Base-by-base conservation (phyloP, 2,797 vertebrate genomes). In the Karalla daura region DNA sequence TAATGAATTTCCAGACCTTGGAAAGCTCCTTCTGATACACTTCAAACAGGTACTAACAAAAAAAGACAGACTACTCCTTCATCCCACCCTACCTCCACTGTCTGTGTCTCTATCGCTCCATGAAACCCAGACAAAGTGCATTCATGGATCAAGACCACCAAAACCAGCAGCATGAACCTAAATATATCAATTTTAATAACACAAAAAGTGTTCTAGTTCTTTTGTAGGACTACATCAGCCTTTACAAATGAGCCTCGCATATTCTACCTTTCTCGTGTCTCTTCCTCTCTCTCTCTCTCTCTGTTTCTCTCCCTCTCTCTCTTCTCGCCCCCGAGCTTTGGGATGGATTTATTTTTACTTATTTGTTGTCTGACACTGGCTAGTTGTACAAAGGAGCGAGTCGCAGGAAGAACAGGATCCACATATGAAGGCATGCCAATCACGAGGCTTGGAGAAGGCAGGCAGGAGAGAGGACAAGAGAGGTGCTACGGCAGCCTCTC, bases 1-100 rank as follows among this genome's bases (percentile, higher is more conserved):
- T 93, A 94, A 94, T 94, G 91, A 93, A 93, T 92, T 91, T 93
- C 80, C 82, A 93, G 92, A 90, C 92, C 92, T 92, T 91, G 88
- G 89, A 90, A 92, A 86, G 89, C 86, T 89, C 86, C 86, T 89
- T 93, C 82, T 94, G 91, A 94, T 94, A 89, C 77, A 90, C 91
- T 91, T 92, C 92, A 94, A 91, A 93, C 86, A 90, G 68, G 81
- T 78, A 72, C 80, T 86, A 89, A 88, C 81, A 88, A 88, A 90
- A 85, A 89, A 87, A 89, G 83, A 84, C 80, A 68, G 70, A 79
- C 86, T 69, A 44, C 74, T 68, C 77, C 87, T 89, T 89, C 76
- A 84, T 82, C 80, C 77, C 45, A 39, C 82, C 67, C 82, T 77
- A 63, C 75, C 78, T 84, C 72, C 70, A 83, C 70, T 27, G 69